Conservation (phyloP, 2,797 vertebrate species). For the Malurus leucopterus region DNA sequence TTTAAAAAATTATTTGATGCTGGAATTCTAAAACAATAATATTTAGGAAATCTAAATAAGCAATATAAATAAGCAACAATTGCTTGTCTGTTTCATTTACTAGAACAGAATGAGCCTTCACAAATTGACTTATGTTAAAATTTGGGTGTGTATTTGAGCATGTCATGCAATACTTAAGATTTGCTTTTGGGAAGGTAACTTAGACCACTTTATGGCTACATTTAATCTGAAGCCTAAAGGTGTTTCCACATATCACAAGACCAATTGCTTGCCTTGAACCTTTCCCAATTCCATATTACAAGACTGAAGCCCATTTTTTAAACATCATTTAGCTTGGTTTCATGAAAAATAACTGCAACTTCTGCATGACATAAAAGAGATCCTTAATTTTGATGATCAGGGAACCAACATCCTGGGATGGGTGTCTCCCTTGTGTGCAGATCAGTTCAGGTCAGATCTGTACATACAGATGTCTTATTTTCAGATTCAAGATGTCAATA, state of each 20-base stretch:
- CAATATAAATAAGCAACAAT: neutral
- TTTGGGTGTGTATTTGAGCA: neutral
- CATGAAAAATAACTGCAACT: neutral
- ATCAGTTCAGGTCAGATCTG: neutral
- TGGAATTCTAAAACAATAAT: neutral
- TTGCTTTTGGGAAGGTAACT: neutral
- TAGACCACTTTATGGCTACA: neutral
- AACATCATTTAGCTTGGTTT: neutral
- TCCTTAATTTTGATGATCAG: rapidly evolving
- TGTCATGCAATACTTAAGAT: neutral
- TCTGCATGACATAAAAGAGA: neutral
- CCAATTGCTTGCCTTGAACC: neutral
- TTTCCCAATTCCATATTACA: neutral
- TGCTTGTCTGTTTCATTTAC: neutral
- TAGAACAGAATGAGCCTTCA: neutral
- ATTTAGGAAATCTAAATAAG: neutral
- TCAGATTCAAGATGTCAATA: neutral
- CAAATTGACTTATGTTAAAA: neutral
- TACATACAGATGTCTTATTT: neutral
- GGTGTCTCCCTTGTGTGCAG: rapidly evolving
- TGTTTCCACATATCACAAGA: neutral
- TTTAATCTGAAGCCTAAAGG: neutral
- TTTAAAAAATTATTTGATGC: neutral
- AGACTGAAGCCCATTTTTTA: neutral
- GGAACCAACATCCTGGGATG: neutral